A percentile compares a stretch with the other conserved stretches of the same genome.
phyloP scores from a whole-genome alignment of 2,113 vertebrate species.

The Gymnarchus niloticus region DNA sequence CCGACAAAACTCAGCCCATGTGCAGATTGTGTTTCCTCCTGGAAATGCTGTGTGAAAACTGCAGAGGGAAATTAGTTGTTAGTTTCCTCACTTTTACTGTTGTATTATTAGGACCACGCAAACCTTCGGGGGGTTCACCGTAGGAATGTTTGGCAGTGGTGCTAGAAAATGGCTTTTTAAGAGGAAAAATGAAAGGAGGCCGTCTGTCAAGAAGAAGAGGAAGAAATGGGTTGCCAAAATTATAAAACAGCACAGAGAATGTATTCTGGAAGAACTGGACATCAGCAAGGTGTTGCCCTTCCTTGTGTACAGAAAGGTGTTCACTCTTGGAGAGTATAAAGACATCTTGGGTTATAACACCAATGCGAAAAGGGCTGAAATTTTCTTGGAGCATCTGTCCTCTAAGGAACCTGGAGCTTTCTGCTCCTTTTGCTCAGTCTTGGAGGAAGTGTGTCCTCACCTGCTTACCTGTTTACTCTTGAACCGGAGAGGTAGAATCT shows the following conservation, averaged over 20 bases:
- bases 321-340: slow-evolving; percentile 78
- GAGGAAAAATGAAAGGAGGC: slow-evolving; percentile 59
- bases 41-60: slow-evolving; percentile 59
- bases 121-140: slow-evolving; percentile 28
- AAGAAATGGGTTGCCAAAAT: slow-evolving; percentile 65
- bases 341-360: slow-evolving; percentile 71
- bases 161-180: slow-evolving; percentile 70
- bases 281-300: slow-evolving; percentile 71
- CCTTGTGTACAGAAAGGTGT: slow-evolving; percentile 74
- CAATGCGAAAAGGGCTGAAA: slow-evolving; percentile 59
- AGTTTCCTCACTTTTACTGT: slow-evolving; percentile 48
- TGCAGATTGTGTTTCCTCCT: slow-evolving; percentile 70
- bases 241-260: slow-evolving; percentile 64
- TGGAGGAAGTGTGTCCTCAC: slow-evolving; percentile 82
- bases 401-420: slow-evolving; percentile 75
- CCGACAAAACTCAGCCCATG: slow-evolving; percentile 59
- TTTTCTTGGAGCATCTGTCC: slow-evolving; percentile 74
- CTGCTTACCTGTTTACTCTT: slow-evolving; percentile 78
- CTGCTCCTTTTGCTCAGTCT: slow-evolving; percentile 72
- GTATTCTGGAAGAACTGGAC: slow-evolving; percentile 70
- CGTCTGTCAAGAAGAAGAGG: slow-evolving; percentile 61
- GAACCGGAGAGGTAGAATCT: slow-evolving; percentile 77
- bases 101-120: slow-evolving; percentile 46
- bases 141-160: slow-evolving; percentile 70
- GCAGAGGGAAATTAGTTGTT: slow-evolving; percentile 60